A percentile compares a stretch with the other conserved stretches of the same genome.
Conservation (phyloP, 2,113 vertebrate species). For the Epinephelus lanceolatus region DNA sequence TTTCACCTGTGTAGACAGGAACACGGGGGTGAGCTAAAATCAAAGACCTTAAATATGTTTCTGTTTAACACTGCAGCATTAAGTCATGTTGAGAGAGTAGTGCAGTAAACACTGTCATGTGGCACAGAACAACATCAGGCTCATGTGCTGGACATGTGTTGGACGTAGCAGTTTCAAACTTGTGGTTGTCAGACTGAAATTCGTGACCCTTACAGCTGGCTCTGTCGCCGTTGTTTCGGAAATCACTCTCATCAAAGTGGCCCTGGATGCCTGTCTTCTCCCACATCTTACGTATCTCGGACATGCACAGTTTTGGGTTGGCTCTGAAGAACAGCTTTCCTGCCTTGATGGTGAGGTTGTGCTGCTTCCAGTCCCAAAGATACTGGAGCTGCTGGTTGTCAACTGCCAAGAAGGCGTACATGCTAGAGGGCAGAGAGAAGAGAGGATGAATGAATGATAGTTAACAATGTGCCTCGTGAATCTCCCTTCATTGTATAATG, state of each 20-base stretch:
- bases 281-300: conserved; percentile 98
- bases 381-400: conserved; percentile 98
- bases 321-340: conserved; percentile 94
- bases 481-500: conserved; percentile 1
- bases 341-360: conserved; percentile 93
- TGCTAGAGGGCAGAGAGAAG: conserved; percentile 78
- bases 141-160: conserved; percentile 28
- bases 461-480: not conserved
- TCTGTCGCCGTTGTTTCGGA: conserved; percentile 93
- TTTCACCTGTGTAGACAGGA: conserved; percentile 86
- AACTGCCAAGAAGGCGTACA: conserved; percentile 93
- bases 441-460: conserved; percentile 6
- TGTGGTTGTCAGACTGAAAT: conserved; percentile 31
- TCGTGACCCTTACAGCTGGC: conserved; percentile 91
- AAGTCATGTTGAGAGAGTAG: conserved; percentile 9
- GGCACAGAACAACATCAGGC: conserved; percentile 23
- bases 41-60: not conserved
- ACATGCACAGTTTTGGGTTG: conserved; percentile 95
- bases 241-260: conserved; percentile 90
- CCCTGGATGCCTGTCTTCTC: conserved; percentile 90
- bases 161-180: conserved; percentile 36
- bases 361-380: conserved; percentile 98
- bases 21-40: not conserved
- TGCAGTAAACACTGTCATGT: conserved; percentile 32
- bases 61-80: conserved; percentile 9